A percentile compares a stretch with the other conserved stretches of the same genome.
Evolutionary conservation across 2,113 vertebrate genomes (phyloP).

Genomic region (Muntiacus muntjak): DNA sequence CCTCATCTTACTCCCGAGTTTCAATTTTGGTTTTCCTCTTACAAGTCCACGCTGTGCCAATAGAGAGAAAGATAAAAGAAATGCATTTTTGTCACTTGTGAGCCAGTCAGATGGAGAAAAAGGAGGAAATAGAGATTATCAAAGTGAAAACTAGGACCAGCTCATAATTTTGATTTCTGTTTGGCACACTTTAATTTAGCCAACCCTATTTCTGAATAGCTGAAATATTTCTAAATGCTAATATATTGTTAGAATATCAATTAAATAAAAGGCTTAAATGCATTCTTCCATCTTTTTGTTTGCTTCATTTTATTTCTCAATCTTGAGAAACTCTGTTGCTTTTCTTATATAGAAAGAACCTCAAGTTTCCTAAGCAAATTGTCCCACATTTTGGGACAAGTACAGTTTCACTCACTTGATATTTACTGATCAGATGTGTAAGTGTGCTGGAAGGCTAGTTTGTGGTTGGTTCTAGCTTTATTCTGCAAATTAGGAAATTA

Average conservation of each 20-base stretch:
- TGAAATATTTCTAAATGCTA: neutral
- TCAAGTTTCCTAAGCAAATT: neutral
- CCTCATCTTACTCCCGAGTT: neutral
- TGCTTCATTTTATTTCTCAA: neutral
- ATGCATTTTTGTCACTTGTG: neutral
- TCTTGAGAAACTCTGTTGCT: neutral
- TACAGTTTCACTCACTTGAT: neutral
- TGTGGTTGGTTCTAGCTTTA: neutral
- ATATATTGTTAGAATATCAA: neutral
- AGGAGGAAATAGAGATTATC: neutral
- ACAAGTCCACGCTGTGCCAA: neutral
- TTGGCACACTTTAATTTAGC: neutral
- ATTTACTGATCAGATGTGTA: neutral
- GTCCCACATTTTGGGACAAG: neutral
- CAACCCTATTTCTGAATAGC: neutral
- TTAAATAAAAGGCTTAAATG: neutral
- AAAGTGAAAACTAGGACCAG: neutral
- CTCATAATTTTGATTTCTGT: neutral
- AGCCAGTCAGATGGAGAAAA: neutral
- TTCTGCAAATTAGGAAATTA: neutral
- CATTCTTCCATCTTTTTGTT: neutral
- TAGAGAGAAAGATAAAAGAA: neutral
- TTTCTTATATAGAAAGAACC: neutral
- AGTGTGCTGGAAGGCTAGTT: neutral
- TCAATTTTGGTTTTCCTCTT: neutral